A percentile compares a stretch with the other conserved stretches of the same genome.
Conservation (phyloP, 2,113 vertebrate genomes). For the Holacanthus passer region DNA sequence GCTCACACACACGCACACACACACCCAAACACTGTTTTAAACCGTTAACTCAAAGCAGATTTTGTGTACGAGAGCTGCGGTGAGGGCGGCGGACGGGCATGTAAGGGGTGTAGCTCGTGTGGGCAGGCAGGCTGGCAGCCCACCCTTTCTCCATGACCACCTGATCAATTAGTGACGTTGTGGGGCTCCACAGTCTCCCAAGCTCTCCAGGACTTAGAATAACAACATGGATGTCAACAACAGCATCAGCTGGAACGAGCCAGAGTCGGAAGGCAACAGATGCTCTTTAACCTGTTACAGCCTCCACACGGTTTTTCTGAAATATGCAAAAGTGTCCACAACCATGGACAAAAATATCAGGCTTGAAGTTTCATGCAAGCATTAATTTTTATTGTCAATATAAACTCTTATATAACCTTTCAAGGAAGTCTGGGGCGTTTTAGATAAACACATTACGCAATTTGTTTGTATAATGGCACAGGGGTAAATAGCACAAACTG, state of each 20-base stretch:
- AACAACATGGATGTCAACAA: slow-evolving; percentile 64
- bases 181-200: slow-evolving; percentile 53
- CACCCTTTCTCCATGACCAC: slow-evolving; percentile 68
- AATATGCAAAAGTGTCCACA: slow-evolving; percentile 30
- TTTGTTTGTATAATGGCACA: slow-evolving; percentile 75
- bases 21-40: slow-evolving; percentile 61
- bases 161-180: slow-evolving; percentile 77
- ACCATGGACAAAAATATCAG: slow-evolving; percentile 27
- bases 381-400: slow-evolving; percentile 70
- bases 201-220: slow-evolving; percentile 50
- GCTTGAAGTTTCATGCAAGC: slow-evolving; percentile 56
- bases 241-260: slow-evolving; percentile 8
- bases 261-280: slow-evolving; percentile 15
- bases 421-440: slow-evolving; percentile 58
- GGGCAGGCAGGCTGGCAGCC: slow-evolving; percentile 70
- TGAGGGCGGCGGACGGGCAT: slow-evolving; percentile 63
- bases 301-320: background rate
- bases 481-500: slow-evolving; percentile 80
- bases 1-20: slow-evolving; percentile 60
- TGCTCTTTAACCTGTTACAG: slow-evolving; percentile 13
- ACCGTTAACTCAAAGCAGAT: slow-evolving; percentile 80
- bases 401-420: slow-evolving; percentile 70
- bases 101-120: slow-evolving; percentile 70
- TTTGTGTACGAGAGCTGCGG: slow-evolving; percentile 69
- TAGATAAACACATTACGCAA: slow-evolving; percentile 77